phyloP scores from a whole-genome alignment of 1,140 invertebrate species.

The Diabrotica virgifera region DNA sequence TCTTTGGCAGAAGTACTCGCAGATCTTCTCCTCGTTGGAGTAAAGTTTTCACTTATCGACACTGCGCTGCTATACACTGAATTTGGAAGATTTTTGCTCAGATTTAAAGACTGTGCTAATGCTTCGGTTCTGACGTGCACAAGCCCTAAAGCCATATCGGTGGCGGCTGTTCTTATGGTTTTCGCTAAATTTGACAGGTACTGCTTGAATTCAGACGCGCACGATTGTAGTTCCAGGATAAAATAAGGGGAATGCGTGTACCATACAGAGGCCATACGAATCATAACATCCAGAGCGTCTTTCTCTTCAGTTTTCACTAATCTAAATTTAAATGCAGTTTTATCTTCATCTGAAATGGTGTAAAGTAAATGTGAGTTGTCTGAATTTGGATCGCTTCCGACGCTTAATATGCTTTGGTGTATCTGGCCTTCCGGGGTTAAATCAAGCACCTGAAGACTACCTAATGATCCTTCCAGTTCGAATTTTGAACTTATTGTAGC shows the following conservation, averaged over 20 bases:
- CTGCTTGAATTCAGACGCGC: conserved; percentile 69
- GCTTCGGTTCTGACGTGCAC: conserved; percentile 65
- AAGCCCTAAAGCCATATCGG: conserved; percentile 89
- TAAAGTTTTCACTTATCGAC: conserved; percentile 41
- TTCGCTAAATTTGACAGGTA: conserved; percentile 69
- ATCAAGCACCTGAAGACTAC: conserved; percentile 87
- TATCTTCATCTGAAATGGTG: conserved; percentile 49
- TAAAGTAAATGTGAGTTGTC: conserved; percentile 54
- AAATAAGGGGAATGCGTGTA: conserved; percentile 89
- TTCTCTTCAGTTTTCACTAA: conserved; percentile 51
- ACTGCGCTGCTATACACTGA: conserved; percentile 46
- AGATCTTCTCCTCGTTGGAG: conserved; percentile 41
- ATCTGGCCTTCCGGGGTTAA: conserved; percentile 78
- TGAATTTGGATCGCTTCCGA: conserved; percentile 72
- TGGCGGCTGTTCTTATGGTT: conserved; percentile 84
- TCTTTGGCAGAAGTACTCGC: conserved; percentile 41
- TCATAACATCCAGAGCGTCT: conserved; percentile 48
- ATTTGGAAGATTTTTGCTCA: conserved; percentile 54
- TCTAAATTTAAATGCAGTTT: conserved; percentile 65
- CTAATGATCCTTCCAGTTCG: conserved; percentile 77
- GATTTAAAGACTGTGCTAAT: conserved; percentile 53
- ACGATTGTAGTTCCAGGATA: conserved; percentile 81
- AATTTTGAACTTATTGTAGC: conserved; percentile 74
- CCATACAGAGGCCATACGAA: conserved; percentile 88
- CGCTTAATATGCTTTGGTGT: conserved; percentile 81